Evolutionary conservation across 2,888 invertebrate genomes (phyloP), one percentile per base, ranked within the genome.

Genomic region (Tricholauxania praeusta): DNA sequence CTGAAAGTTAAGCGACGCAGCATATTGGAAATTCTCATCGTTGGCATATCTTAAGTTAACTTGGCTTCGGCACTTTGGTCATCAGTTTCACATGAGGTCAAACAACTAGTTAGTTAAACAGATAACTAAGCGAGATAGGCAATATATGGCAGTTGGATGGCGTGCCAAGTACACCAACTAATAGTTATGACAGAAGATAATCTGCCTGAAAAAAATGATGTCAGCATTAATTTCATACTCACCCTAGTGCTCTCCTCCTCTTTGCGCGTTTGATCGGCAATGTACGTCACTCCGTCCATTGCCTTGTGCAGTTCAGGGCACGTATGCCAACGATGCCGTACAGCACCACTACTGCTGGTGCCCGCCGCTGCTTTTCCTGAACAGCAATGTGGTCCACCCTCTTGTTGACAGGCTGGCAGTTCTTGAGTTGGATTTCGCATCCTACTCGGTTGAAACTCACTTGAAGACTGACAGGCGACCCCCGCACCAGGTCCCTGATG

Each of bases 281-380:
- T 96, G 87, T 95, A 96, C 83, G 94, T 92, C 79, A 96, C 95
- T 78, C 96, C 96, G 86, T 96, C 96, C 87, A 96, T 96, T 82
- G 96, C 96, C 88, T 96, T 96, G 88, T 95, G 94, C 79, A 96
- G 91, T 88, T 96, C 96, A 57, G 96, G 96, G 88, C 96, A 96
- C 86, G 93, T 93, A 87, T 95, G 94, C 95, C 96, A 96, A 81
- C 94, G 91, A 80, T 93, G 92, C 79, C 91, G 89, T 69, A 85
- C 80, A 51, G 78, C 85, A 12, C 59, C 59, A 15, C 59, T 28
- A 49, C 22, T 53, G 17, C 51, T 62, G 28, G 78, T 85, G 59
- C 59, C 51, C 52, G 51, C 39, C 1, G 60, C 70, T 47, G 70
- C 74, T 28, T 68, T 88, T 78, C 90, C 89, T 83, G 89, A 77